Evolutionary conservation across 2,113 vertebrate species (phyloP).

Genomic region (Abramis brama): DNA sequence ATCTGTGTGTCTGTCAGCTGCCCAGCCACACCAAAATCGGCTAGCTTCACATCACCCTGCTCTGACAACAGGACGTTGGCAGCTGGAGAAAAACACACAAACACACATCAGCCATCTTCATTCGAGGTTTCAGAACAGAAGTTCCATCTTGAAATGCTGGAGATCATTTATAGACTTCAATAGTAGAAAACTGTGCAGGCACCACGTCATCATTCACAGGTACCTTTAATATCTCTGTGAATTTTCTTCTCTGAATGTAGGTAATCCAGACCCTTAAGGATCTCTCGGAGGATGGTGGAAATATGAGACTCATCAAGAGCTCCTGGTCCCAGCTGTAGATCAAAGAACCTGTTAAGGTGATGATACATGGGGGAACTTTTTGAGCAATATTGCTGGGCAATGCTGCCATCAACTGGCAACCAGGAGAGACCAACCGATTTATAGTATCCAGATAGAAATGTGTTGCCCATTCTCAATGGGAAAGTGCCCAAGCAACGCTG

Average conservation of each 20-base stretch:
- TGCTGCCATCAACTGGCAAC: too few relatives aligned
- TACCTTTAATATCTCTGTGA: constrained; percentile 98
- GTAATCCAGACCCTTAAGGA: constrained; percentile 96
- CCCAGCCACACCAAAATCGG: constrained; percentile 96
- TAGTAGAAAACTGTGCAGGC: neutral
- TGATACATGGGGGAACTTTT: too few relatives aligned
- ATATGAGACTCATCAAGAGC: constrained; percentile 94
- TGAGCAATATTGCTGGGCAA: too few relatives aligned
- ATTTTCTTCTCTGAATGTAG: constrained; percentile 99
- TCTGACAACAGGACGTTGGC: constrained; percentile 96
- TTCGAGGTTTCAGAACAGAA: neutral
- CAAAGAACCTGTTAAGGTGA: neutral
- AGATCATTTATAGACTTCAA: neutral
- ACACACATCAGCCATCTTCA: neutral
- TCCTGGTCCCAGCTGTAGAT: constrained; percentile 89
- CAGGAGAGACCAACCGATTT: too few relatives aligned
- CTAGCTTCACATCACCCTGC: constrained; percentile 95
- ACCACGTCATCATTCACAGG: neutral
- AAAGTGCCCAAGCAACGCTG: too few relatives aligned
- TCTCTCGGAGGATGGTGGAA: constrained; percentile 95
- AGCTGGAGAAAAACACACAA: constrained; percentile 72
- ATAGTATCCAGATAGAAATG: too few relatives aligned
- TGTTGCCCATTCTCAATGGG: too few relatives aligned
- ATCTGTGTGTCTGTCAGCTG: constrained; percentile 97
- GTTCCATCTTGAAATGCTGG: neutral